Base-by-base conservation (phyloP, 2,113 vertebrate species). In the Hucho hucho region DNA sequence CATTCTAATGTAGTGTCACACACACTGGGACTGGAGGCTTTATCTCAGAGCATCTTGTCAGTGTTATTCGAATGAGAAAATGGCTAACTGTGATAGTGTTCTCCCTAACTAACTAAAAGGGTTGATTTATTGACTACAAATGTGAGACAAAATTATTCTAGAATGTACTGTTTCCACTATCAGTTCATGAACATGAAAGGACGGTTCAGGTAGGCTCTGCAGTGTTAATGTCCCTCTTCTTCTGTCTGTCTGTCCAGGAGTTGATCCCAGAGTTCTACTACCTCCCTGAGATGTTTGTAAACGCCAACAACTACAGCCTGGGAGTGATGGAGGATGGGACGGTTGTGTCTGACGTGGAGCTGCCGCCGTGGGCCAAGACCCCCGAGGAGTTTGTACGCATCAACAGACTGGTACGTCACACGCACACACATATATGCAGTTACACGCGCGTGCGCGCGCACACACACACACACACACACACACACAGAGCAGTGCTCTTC, bases 231-330 rank as follows among this genome's bases (percentile, higher is more conserved):
- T 37, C 12, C 65, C 72, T 22, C 53, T 12, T 78, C 14, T 66
- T 64, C 43, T 32, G 6, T 26, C 18, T 46, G 53, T 68, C 1
- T 64, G 9, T 79, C 43, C 90, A 99, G 98, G 98, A 99, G 85
- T 91, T 99, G 93, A 97, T 98, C 82, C 98, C 98, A 79, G 98
- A 99, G 93, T 99, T 99, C 94, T 99, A 94, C 93, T 99, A 97
- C 91, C 96, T 99, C 77, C 96, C 98, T 68, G 98, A 99, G 93
- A 98, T 99, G 96, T 99, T 99, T 92, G 94, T 97, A 90, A 99
- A 99, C 84, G 89, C 93, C 89, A 99, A 97, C 93, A 92, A 92
- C 88, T 99, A 99, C 90, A 99, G 92, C 87, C 94, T 99, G 88
- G 98, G 98, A 78, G 95, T 98, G 91, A 99, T 98, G 97, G 98